Conservation (phyloP, 2,888 invertebrate genomes). For the Xestia c-nigrum region DNA sequence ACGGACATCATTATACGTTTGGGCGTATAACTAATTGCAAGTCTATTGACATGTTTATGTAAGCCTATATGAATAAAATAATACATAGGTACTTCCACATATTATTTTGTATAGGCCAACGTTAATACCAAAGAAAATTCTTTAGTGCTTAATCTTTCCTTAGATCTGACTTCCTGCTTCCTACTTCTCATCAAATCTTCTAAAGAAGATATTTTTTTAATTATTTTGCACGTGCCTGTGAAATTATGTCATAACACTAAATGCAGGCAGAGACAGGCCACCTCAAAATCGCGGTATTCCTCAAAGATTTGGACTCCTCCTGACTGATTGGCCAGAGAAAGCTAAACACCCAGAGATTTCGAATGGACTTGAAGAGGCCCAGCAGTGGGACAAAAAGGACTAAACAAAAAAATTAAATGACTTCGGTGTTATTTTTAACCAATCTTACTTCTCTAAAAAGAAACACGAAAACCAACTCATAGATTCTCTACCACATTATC, state of each 20-base stretch:
- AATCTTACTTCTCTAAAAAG: no score
- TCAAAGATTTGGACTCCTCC: no score
- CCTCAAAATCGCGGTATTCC: no score
- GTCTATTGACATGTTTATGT: conserved; percentile 31
- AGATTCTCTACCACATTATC: background rate
- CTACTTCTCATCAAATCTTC: background rate
- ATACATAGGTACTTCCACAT: background rate
- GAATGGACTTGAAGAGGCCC: no score
- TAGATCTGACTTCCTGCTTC: background rate
- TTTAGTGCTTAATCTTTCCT: background rate
- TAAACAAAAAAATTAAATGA: no score
- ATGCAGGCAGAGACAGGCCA: no score
- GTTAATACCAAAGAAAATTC: background rate
- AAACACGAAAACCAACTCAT: no score
- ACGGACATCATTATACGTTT: conserved; percentile 55
- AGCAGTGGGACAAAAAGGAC: no score
- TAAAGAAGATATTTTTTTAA: background rate
- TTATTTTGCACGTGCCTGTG: background rate
- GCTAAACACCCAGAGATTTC: no score
- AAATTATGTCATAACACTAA: no score
- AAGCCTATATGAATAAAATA: background rate
- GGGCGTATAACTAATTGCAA: conserved; percentile 56
- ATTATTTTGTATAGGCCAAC: background rate
- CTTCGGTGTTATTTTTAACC: no score
- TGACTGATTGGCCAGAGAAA: no score